Base-by-base conservation (phyloP, 2,797 vertebrate species). In the Trematomus bernacchii region DNA sequence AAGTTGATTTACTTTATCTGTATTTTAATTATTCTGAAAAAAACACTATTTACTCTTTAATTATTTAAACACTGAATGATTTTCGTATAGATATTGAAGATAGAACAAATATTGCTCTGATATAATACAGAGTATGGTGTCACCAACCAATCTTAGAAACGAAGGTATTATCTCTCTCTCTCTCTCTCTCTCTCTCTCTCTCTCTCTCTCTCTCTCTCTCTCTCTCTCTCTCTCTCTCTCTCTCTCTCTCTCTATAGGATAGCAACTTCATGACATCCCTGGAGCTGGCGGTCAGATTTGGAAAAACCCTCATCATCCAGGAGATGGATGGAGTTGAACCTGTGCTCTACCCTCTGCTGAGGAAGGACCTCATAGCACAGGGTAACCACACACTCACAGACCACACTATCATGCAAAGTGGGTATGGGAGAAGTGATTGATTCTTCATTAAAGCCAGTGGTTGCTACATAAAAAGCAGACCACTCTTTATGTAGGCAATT, bases 241-340 rank as follows among this genome's bases (percentile, higher is more conserved):
- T 37, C 33, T 37, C 15, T 79, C 77, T 23, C 5, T 65, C 53
- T 59, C 63, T 54, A 33, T 64, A 99, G 98, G 98, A 99, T 74
- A 87, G 85, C 65, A 98, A 97, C 91, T 99, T 99, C 86, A 96
- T 98, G 85, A 99, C 97, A 2, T 91, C 95, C 52, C 91, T 99
- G 84, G 98, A 99, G 85, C 88, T 99, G 72, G 97, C 98, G 2
- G 98, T 99, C 69, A 95, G 98, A 86, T 99, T 99, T 92, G 98
- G 98, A 53, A 99, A 99, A 92, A 99, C 97, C 0, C 95, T 99
- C 67, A 96, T 99, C 85, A 96, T 99, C 85, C 98, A 98, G 90
- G 98, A 99, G 92, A 95, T 98, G 96, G 97, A 99, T 87, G 95
- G 96, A 70, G 96, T 99, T 75, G 98, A 99, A 88, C 97, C 98